These are phyloP conservation scores for Drosophila gunungcola DNA, from an alignment of 1,140 invertebrate genomes.

Conservation along the genomic window DNA sequence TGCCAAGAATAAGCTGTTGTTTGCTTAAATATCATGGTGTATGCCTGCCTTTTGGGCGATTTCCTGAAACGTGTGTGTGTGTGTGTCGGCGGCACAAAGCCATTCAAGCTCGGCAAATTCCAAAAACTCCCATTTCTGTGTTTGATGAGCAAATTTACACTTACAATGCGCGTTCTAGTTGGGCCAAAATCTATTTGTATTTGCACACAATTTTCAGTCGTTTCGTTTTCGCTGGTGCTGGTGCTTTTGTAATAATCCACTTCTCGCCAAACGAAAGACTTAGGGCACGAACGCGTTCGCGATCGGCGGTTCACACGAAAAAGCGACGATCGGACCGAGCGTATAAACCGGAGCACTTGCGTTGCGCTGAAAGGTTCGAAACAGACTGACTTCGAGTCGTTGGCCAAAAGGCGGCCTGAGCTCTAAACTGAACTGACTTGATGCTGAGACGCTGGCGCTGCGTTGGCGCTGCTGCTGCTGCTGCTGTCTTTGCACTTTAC, in stretches of 20 bases:
- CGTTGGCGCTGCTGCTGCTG: conserved; percentile 36
- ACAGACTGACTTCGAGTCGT: conserved; percentile 71
- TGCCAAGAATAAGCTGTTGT: conserved; percentile 55
- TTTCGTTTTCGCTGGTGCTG: conserved; percentile 6
- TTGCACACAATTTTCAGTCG: conserved; percentile 23
- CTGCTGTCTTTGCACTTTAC: conserved; percentile 74
- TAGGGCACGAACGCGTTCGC: conserved; percentile 65
- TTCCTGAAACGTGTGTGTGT: conserved; percentile 57
- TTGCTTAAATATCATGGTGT: conserved; percentile 30
- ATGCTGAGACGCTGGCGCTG: conserved; percentile 31
- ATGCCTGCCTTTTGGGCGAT: conserved; percentile 29
- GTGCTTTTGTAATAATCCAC: conserved; percentile 41
- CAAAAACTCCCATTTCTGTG: conserved; percentile 47
- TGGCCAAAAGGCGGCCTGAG: conserved; percentile 43
- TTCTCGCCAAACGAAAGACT: conserved; percentile 72
- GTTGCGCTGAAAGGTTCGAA: conserved; percentile 69
- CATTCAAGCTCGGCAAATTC: conserved; percentile 55
- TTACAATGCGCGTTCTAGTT: conserved; percentile 68
- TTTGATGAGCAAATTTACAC: conserved; percentile 75
- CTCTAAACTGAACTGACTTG: conserved; percentile 32
- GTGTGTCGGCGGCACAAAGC: conserved; percentile 5
- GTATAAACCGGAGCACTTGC: conserved; percentile 49
- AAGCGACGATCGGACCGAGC: conserved; percentile 29
- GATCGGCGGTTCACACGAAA: conserved; percentile 25
- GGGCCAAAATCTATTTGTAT: conserved; percentile 9